Evolutionary conservation across 2,888 invertebrate species (phyloP).

Genomic region (Micoletzkya japonica): DNA sequence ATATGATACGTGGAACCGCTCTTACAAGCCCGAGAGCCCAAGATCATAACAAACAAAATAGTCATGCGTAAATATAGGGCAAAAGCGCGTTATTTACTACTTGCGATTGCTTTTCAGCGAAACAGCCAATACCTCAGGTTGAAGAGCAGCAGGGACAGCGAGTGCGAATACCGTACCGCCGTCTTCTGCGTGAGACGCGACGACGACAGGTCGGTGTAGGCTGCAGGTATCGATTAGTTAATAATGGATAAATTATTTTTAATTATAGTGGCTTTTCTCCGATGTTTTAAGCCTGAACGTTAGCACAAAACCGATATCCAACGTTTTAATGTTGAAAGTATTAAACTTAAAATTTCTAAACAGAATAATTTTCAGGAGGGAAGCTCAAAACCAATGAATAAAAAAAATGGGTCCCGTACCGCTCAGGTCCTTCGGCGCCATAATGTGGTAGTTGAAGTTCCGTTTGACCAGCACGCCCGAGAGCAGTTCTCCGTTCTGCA

Average conservation of each 20-base stretch:
- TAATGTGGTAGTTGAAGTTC: constrained; percentile 95
- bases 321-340: not conserved
- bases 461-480: constrained; percentile 93
- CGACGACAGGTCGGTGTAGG: constrained; percentile 93
- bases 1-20: too few species aligned
- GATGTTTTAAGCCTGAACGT: not conserved
- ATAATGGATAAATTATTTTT: not conserved
- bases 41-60: too few species aligned
- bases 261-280: not conserved
- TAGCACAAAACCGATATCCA: not conserved
- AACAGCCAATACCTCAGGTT: constrained; percentile 66
- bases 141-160: constrained; percentile 69
- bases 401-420: constrained; percentile 26
- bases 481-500: constrained; percentile 75
- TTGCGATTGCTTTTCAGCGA: too few species aligned
- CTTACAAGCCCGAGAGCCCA: too few species aligned
- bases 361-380: not conserved
- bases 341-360: not conserved
- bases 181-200: constrained; percentile 89
- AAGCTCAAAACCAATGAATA: not conserved
- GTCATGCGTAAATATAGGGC: too few species aligned
- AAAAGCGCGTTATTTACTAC: too few species aligned
- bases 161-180: constrained; percentile 84
- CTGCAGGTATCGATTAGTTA: constrained; percentile 67
- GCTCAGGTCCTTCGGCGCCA: constrained; percentile 83